Conservation (phyloP, 2,888 invertebrate species). For the Drosophila fungiperda region DNA sequence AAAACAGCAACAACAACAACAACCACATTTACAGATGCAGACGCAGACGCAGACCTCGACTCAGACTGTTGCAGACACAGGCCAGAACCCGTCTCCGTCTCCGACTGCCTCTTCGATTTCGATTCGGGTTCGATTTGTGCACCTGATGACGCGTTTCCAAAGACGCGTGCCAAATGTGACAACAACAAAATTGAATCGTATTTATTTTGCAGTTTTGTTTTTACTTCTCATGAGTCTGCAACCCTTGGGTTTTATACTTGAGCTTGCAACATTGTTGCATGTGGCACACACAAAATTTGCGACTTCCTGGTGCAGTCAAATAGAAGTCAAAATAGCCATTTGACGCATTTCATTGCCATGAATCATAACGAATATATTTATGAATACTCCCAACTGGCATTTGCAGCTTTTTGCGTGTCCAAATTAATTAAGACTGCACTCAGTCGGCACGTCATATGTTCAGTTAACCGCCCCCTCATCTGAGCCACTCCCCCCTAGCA, state of each 20-base stretch:
- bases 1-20: slow-evolving; percentile 45
- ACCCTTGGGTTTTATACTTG: slow-evolving; percentile 12
- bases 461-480: slow-evolving; percentile 2
- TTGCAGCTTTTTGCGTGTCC: slow-evolving; percentile 67
- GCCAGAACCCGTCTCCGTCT: background rate
- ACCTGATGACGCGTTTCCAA: slow-evolving; percentile 63
- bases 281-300: slow-evolving; percentile 5
- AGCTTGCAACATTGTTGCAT: slow-evolving; percentile 34
- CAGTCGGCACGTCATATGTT: slow-evolving; percentile 66
- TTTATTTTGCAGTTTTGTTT: background rate
- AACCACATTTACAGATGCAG: slow-evolving; percentile 8
- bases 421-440: slow-evolving; percentile 72
- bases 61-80: background rate
- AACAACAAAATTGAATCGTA: slow-evolving; percentile 39
- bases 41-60: background rate
- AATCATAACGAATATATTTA: slow-evolving; percentile 67
- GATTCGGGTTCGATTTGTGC: slow-evolving; percentile 34
- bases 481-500: background rate
- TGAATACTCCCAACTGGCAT: slow-evolving; percentile 52
- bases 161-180: slow-evolving; percentile 79
- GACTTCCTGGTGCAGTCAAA: slow-evolving; percentile 7
- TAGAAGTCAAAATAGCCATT: slow-evolving; percentile 42
- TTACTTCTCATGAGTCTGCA: background rate
- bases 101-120: background rate
- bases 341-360: slow-evolving; percentile 65